Base-by-base conservation (phyloP, 23 tunicate genomes). In the Oikopleura vanhoeffeni region DNA sequence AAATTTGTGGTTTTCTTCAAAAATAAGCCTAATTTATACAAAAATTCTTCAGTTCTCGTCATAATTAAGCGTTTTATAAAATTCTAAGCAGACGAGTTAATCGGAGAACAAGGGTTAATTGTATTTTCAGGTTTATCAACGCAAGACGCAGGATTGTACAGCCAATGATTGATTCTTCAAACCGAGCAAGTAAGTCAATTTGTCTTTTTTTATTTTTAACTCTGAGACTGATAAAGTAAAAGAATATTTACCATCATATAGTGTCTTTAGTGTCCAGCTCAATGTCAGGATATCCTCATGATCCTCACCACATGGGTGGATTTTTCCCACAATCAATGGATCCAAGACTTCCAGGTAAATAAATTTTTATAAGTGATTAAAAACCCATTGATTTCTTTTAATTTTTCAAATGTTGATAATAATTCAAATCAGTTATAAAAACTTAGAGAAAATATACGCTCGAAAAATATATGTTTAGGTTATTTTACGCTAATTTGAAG, bases 101-200 rank as follows among this genome's bases (percentile, higher is more conserved):
- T 8, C 18, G 18, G 18, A 49, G 60, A 18, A 49, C 60, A 49
- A 49, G 18, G 8, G 60, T 49, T 30, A 71, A 13, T 71, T 71
- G 2, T 71, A 2, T 13, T 71, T 71, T 71, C 35, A 71, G 79
- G 79, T 71, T 71, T 71, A 71, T 71, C 38, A 71, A 71, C 79
- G 79, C 79, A 28, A 18, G 79, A 13, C 79, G 79, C 32, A 33
- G 79, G 38, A 71, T 71, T 32, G 79, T 71, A 18, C 79, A 71
- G 32, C 79, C 79, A 18, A 71, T 71, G 79, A 71, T 71, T 30
- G 79, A 71, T 71, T 71, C 79, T 38, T 71, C 79, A 18, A 71
- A 71, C 32, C 27, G 79, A 24, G 79, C 79, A 32, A 71, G 79
- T 71, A 71, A 71, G 79, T 71, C 24, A 49, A 49, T 49, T 8